These are phyloP conservation scores for Cremastinae sp. DNA, from an alignment of 2,888 invertebrate genomes.

Conservation along the genomic window DNA sequence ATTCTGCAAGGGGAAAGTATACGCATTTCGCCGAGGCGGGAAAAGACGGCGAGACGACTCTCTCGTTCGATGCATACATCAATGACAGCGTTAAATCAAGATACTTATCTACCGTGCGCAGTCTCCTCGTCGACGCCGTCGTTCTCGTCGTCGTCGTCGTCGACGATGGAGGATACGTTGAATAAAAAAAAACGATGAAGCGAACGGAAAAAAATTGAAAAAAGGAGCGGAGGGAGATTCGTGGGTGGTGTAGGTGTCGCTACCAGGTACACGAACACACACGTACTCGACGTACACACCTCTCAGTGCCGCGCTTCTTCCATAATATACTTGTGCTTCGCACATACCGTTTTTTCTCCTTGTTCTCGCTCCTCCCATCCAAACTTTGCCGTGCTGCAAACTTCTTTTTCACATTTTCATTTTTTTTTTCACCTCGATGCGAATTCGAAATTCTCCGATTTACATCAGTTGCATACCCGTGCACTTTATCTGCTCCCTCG, in stretches of 20 bases:
- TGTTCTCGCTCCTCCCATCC: conserved; percentile 16
- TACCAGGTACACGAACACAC: conserved; percentile 20
- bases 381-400: conserved; percentile 22
- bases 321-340: conserved; percentile 17
- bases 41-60: conserved; percentile 44
- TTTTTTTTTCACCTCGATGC: background rate
- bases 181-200: conserved; percentile 10
- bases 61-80: conserved; percentile 47
- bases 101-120: conserved; percentile 52
- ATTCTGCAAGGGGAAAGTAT: background rate
- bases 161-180: conserved; percentile 22
- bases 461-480: conserved; percentile 15
- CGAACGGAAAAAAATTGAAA: conserved; percentile 19
- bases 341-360: conserved; percentile 9
- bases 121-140: conserved; percentile 51
- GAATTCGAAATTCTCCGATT: conserved; percentile 25
- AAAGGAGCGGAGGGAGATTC: conserved; percentile 1
- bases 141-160: conserved; percentile 36
- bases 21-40: conserved; percentile 17
- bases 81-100: conserved; percentile 56
- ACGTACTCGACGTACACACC: background rate
- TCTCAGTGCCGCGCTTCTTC: conserved; percentile 1
- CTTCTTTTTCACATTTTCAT: conserved; percentile 3
- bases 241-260: conserved; percentile 52
- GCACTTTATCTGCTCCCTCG: conserved; percentile 3